phyloP scores from a whole-genome alignment of 2,113 vertebrate species.

The Lophura nycthemera region DNA sequence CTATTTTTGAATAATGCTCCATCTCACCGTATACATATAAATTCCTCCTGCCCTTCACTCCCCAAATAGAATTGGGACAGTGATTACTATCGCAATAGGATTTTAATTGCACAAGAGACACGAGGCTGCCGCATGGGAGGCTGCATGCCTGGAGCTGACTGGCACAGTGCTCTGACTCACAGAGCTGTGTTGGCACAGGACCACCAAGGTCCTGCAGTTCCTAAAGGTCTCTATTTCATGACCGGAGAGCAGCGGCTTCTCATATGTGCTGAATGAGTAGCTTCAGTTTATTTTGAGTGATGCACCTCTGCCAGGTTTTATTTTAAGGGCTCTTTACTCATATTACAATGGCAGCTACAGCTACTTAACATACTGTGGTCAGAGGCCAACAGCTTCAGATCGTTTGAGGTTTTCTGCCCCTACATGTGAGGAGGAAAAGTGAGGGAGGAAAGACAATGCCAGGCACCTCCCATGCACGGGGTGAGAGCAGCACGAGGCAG shows the following conservation, averaged over 20 bases:
- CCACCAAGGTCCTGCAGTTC: neutral
- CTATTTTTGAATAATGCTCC: neutral
- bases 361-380: slow-evolving; percentile 53
- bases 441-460: neutral
- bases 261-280: neutral
- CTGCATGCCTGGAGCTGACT: neutral
- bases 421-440: neutral
- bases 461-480: neutral
- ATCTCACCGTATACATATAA: neutral
- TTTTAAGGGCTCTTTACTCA: slow-evolving; percentile 26
- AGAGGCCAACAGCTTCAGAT: neutral
- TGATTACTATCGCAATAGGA: neutral
- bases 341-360: slow-evolving; percentile 11
- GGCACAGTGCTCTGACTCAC: neutral
- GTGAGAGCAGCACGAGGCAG: neutral
- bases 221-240: neutral
- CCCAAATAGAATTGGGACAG: neutral
- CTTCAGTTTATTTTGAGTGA: neutral
- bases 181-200: fast-evolving
- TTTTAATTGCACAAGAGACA: neutral
- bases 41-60: neutral
- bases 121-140: neutral
- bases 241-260: neutral
- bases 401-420: neutral
- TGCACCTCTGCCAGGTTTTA: slow-evolving; percentile 6